These are phyloP conservation scores for Limenitis camilla DNA, from an alignment of 2,888 invertebrate species.

Conservation along the genomic window DNA sequence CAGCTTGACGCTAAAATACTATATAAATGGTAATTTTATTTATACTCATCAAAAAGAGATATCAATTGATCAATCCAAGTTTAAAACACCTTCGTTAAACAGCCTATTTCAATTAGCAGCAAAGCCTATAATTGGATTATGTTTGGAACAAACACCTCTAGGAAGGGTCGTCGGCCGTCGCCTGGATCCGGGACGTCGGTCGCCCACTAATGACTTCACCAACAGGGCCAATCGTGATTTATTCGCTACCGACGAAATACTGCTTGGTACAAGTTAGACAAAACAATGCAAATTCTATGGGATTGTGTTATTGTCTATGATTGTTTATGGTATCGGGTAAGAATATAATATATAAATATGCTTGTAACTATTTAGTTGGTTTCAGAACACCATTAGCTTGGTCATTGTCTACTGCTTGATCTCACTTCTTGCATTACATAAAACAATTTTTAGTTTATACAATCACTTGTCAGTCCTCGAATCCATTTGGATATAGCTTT, in stretches of 20 bases:
- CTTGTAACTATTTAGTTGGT: no score
- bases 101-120: constrained; percentile 2
- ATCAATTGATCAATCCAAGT: no score
- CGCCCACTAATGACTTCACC: constrained; percentile 59
- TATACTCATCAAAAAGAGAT: no score
- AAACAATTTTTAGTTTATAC: no score
- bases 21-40: no score
- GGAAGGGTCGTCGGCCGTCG: constrained; percentile 30
- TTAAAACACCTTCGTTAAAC: not conserved
- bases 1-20: no score
- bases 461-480: no score
- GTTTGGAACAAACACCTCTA: constrained; percentile 15
- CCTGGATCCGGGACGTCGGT: constrained; percentile 49
- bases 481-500: no score
- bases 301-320: not conserved
- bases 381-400: no score
- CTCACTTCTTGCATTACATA: no score
- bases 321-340: not conserved
- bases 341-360: no score
- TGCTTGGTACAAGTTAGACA: constrained; percentile 27
- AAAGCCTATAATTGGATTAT: constrained; percentile 11
- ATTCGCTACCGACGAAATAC: constrained; percentile 47
- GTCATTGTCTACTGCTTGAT: no score
- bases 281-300: not conserved
- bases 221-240: constrained; percentile 59